phyloP scores from a whole-genome alignment of 1,140 invertebrate genomes.

The Lethocerus indicus region DNA sequence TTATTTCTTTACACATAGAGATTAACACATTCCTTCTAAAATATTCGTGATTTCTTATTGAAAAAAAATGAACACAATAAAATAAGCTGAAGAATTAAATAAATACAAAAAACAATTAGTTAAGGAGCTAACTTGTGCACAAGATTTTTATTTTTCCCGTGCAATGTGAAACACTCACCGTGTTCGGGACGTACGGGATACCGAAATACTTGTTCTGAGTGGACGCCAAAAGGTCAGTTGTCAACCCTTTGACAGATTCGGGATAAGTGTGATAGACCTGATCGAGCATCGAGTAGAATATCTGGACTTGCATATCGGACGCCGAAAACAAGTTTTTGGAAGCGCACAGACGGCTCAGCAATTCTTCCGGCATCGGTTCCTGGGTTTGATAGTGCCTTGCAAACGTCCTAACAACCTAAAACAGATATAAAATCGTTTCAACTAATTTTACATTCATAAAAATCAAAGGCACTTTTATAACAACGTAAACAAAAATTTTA shows the following conservation, averaged over 20 bases:
- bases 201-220: conserved; percentile 73
- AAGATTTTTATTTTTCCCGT: too few species aligned
- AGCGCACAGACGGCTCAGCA: conserved; percentile 58
- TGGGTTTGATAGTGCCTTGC: conserved; percentile 83
- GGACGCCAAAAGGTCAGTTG: conserved; percentile 62
- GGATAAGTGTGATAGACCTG: conserved; percentile 65
- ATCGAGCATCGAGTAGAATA: conserved; percentile 77
- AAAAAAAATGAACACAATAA: too few species aligned
- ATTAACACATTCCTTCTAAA: too few species aligned
- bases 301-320: conserved; percentile 82
- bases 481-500: too few species aligned
- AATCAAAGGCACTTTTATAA: too few species aligned
- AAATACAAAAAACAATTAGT: too few species aligned
- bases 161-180: too few species aligned
- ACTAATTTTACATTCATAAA: background rate
- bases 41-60: too few species aligned
- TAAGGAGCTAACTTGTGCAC: too few species aligned
- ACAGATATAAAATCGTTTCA: background rate
- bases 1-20: too few species aligned
- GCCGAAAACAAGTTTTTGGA: conserved; percentile 75
- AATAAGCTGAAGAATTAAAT: too few species aligned
- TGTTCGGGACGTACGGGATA: conserved; percentile 71
- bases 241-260: conserved; percentile 27
- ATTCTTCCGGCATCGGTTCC: conserved; percentile 58
- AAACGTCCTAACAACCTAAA: conserved; percentile 65